Conservation (phyloP, 1,140 invertebrate species). For the Heliconius hermathena region DNA sequence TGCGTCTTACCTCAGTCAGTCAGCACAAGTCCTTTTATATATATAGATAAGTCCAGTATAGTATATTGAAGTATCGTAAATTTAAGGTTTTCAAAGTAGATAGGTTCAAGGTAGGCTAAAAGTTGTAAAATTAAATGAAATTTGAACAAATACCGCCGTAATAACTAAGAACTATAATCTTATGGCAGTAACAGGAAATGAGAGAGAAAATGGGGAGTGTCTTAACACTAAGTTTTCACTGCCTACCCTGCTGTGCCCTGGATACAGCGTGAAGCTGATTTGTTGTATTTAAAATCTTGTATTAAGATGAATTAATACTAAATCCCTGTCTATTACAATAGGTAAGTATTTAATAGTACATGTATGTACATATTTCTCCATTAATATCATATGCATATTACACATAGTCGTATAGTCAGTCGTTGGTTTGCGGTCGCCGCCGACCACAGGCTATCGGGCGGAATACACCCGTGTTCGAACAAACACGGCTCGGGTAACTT, state of each 20-base stretch:
- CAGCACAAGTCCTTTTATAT: too few relatives aligned
- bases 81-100: too few relatives aligned
- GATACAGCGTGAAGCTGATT: too few relatives aligned
- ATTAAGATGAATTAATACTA: not conserved
- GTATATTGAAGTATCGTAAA: not conserved
- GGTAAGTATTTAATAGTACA: not conserved
- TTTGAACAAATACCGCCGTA: too few relatives aligned
- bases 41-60: not conserved
- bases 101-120: not conserved
- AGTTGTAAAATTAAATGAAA: not conserved
- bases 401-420: slow-evolving; percentile 37
- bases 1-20: too few relatives aligned
- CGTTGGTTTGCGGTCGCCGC: slow-evolving; percentile 67
- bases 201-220: too few relatives aligned
- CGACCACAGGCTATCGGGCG: slow-evolving; percentile 61
- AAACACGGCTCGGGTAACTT: slow-evolving; percentile 51
- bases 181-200: too few relatives aligned
- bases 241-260: too few relatives aligned
- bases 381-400: slow-evolving; percentile 20
- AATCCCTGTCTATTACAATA: not conserved
- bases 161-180: too few relatives aligned
- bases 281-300: not conserved
- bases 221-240: too few relatives aligned
- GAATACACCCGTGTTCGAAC: slow-evolving; percentile 55
- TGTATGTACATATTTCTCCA: not conserved